Evolutionary conservation across 2,888 invertebrate genomes (phyloP).

Genomic region (Seira ritae): DNA sequence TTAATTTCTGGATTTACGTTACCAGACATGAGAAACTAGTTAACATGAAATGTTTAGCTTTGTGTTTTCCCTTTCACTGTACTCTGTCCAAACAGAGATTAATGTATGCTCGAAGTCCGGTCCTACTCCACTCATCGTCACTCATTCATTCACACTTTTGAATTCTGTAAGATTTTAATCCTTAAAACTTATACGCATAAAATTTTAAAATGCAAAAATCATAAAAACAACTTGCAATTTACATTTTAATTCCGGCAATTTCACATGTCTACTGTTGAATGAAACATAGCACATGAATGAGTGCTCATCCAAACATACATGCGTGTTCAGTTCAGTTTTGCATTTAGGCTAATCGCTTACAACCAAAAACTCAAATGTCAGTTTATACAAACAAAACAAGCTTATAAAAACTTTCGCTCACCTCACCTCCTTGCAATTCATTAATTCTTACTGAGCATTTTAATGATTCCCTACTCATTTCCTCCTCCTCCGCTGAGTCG

Average conservation of each 20-base stretch:
- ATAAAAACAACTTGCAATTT: not conserved
- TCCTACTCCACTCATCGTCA: not conserved
- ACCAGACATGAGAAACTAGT: too few species aligned
- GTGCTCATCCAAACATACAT: not conserved
- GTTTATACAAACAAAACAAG: not conserved
- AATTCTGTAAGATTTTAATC: not conserved
- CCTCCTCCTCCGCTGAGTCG: not conserved
- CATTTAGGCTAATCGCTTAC: not conserved
- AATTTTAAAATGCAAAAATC: not conserved
- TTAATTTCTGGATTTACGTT: too few species aligned
- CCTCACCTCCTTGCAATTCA: not conserved
- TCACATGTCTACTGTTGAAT: too few species aligned
- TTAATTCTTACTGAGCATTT: not conserved
- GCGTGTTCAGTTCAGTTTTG: not conserved
- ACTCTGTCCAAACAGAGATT: not conserved
- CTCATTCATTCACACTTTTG: slow-evolving; percentile 28
- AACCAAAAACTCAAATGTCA: not conserved
- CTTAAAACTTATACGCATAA: not conserved
- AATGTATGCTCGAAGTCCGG: too few species aligned
- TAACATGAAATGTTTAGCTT: too few species aligned
- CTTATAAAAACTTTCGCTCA: not conserved
- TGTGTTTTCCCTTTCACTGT: not conserved
- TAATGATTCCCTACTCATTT: not conserved
- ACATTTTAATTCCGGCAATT: not conserved
- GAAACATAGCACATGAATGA: not conserved